Evolutionary conservation across 92 coral and sea anemone species (phyloP).

Genomic region (Paramuricea clavata): DNA sequence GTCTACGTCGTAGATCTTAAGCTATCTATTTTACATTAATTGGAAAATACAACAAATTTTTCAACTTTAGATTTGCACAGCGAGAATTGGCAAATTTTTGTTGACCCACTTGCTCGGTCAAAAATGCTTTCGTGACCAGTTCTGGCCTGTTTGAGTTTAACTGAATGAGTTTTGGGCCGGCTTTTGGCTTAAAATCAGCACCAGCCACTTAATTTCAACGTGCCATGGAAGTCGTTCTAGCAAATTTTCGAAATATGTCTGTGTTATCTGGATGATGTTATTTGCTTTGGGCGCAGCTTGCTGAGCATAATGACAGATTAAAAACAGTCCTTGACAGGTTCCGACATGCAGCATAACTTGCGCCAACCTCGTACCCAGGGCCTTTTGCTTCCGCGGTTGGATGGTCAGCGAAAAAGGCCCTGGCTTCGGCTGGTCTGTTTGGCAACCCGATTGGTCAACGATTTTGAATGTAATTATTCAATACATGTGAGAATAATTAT

Average conservation of each 20-base stretch:
- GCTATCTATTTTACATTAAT: constrained; percentile 9
- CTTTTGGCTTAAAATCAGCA: constrained; percentile 34
- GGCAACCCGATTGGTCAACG: too few species aligned
- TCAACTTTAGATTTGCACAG: constrained; percentile 40
- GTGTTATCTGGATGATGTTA: constrained; percentile 20
- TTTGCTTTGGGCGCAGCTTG: constrained; percentile 47
- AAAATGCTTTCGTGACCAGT: neutral
- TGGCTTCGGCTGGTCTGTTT: too few species aligned
- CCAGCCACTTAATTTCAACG: constrained; percentile 49
- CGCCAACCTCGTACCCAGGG: too few species aligned
- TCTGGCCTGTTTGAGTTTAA: constrained; percentile 38
- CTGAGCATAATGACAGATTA: neutral
- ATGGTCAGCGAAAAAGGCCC: too few species aligned
- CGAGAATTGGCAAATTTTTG: constrained; percentile 48
- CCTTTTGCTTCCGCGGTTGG: too few species aligned
- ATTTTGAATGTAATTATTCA: too few species aligned
- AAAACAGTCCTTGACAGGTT: neutral
- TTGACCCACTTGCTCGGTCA: neutral
- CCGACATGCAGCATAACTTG: neutral
- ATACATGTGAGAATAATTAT: too few species aligned
- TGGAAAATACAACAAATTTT: constrained; percentile 35
- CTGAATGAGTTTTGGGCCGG: constrained; percentile 38
- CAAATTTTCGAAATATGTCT: too few species aligned
- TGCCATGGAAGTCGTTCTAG: too few species aligned
- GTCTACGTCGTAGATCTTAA: too few species aligned